Evolutionary conservation across 1,140 invertebrate species (phyloP), one percentile per base, ranked within the genome.

Genomic region (Aphelenchoides avenae): DNA sequence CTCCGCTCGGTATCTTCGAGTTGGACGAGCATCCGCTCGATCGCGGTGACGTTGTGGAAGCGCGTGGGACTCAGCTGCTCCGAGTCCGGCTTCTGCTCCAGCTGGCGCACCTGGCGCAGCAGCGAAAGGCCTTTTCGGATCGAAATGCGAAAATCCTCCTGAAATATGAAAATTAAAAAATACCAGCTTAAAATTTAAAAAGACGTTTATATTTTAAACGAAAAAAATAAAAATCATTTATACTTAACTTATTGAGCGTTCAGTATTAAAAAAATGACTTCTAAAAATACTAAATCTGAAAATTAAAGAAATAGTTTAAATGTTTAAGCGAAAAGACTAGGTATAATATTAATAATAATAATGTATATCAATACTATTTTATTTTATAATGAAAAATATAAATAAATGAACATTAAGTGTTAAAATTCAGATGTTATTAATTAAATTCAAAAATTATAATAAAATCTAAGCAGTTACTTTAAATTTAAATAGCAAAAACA

Each of bases 1-100:
- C 87, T 87, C 66, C 84, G 84, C 79, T 92, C 88, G 51, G 90
- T 94, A 82, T 96, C 91, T 78, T 93, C 90, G 66, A 96, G 81
- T 42, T 95, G 90, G 29, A 91, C 86, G 39, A 96, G 81, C 76
- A 94, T 83, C 78, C 89, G 87, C 81, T 94, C 89, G 57, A 94
- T 86, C 49, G 89, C 86, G 56, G 89, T 86, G 42, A 93, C 87
- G 81, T 94, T 92, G 66, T 89, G 87, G 50, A 88, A 84, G 64
- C 85, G 85, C 78, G 61, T 77, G 20, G 70, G 71, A 87, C 83
- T 47, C 57, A 75, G 64, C 57, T 77, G 61, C 52, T 66, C 20
- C 3, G 50, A 36, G n/a, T 46, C 49, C 1, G 69, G 66, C 74
- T 78, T 59, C 62, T 71, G 42, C 65, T 71, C 50, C 59, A 74